Evolutionary conservation across 2,888 invertebrate species (phyloP).

Genomic region (Helleia helle): DNA sequence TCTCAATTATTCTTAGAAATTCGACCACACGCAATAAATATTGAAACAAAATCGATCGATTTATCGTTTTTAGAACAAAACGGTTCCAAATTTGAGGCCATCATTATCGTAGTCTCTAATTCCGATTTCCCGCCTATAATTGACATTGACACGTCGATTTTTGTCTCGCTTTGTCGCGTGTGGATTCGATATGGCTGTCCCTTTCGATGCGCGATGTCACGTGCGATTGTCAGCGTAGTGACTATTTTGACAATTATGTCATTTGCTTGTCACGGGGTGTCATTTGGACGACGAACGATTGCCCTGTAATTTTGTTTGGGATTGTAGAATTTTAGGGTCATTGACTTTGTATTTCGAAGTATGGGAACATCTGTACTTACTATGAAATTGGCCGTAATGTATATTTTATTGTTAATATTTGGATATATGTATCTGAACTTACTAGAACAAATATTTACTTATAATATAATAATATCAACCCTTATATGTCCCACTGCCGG

Average conservation of each 20-base stretch:
- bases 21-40: conserved; percentile 67
- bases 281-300: conserved; percentile 69
- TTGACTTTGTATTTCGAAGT: conserved; percentile 49
- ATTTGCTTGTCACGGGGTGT: conserved; percentile 69
- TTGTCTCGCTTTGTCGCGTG: conserved; percentile 30
- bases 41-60: conserved; percentile 59
- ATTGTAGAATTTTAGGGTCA: conserved; percentile 61
- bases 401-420: neutral
- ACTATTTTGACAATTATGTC: conserved; percentile 75
- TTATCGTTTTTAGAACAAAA: conserved; percentile 70
- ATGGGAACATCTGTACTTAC: conserved; percentile 58
- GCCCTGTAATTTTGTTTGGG: conserved; percentile 66
- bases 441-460: too few species aligned
- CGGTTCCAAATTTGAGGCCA: conserved; percentile 70
- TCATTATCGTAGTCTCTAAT: conserved; percentile 61
- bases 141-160: conserved; percentile 62
- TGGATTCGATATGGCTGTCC: conserved; percentile 29
- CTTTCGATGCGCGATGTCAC: conserved; percentile 51
- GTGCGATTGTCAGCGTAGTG: conserved; percentile 65
- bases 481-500: too few species aligned
- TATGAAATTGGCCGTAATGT: neutral
- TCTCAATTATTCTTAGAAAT: conserved; percentile 66
- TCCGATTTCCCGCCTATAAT: conserved; percentile 72
- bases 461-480: too few species aligned
- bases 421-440: too few species aligned